Evolutionary conservation across 2,797 vertebrate genomes (phyloP).

Genomic region (Alfaro cultratus): DNA sequence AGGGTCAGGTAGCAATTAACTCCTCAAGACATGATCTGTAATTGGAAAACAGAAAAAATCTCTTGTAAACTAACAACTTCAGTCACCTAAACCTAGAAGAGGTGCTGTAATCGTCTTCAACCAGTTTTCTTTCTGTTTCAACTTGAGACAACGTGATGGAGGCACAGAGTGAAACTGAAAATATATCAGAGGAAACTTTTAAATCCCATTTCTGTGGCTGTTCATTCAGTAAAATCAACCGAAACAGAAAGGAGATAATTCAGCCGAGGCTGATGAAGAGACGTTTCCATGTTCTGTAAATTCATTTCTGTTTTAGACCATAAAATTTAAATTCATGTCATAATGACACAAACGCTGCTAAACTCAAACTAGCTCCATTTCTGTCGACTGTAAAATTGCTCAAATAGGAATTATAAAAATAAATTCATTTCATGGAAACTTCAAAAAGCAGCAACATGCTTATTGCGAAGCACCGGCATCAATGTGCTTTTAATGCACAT

Average conservation of each 20-base stretch:
- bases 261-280: conserved; percentile 10
- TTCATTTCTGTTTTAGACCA: no score
- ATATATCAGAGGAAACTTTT: conserved; percentile 24
- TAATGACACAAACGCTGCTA: no score
- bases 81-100: background rate
- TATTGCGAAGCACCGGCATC: no score
- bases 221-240: conserved; percentile 9
- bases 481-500: no score
- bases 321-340: no score
- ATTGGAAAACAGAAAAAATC: conserved; percentile 55
- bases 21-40: conserved; percentile 71
- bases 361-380: no score
- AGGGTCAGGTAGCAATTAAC: conserved; percentile 76
- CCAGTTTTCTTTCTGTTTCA: background rate
- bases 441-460: no score
- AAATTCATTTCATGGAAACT: no score
- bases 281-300: background rate
- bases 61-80: background rate
- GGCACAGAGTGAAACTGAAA: conserved; percentile 26
- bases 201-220: background rate
- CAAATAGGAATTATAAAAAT: no score
- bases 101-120: background rate
- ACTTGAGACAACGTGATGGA: background rate
- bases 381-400: no score
- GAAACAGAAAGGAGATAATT: conserved; percentile 17